Conservation (phyloP, 1,140 invertebrate species). For the Pseudoatta argentina region DNA sequence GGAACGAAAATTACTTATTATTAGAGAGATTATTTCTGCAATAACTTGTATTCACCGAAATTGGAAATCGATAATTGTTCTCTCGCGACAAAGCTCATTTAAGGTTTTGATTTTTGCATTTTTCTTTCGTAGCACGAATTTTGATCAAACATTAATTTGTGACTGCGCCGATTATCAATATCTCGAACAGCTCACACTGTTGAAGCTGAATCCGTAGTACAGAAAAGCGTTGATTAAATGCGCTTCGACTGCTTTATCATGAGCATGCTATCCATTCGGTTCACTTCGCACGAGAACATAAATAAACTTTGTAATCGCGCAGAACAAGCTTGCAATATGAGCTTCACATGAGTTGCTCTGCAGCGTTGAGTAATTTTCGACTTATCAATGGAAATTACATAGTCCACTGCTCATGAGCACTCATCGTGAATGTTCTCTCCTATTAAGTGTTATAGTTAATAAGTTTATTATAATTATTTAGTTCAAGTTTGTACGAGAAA, state of each 20-base stretch:
- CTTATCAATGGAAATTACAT: slow-evolving; percentile 19
- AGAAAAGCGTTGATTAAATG: slow-evolving; percentile 43
- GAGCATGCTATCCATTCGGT: neutral
- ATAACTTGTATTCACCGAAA: slow-evolving; percentile 12
- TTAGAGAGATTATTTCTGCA: neutral
- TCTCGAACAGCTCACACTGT: neutral
- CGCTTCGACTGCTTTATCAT: slow-evolving; percentile 33
- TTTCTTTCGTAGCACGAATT: slow-evolving; percentile 2
- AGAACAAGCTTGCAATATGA: slow-evolving; percentile 16
- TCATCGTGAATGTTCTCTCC: neutral
- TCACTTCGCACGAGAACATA: slow-evolving; percentile 37
- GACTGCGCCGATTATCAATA: slow-evolving; percentile 26
- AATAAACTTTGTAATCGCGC: slow-evolving; percentile 43
- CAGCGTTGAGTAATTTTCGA: slow-evolving; percentile 24
- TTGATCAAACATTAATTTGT: neutral
- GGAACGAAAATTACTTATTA: neutral
- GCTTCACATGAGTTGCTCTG: neutral
- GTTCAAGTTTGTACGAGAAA: neutral
- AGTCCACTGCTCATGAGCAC: too few relatives aligned
- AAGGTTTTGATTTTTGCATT: neutral
- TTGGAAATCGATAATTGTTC: slow-evolving; percentile 22
- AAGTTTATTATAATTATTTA: slow-evolving; percentile 1
- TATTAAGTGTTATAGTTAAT: neutral
- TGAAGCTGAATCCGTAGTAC: slow-evolving; percentile 15
- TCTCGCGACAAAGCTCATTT: neutral